Percentiles rank a stretch among this genome's conserved stretches.
Evolutionary conservation across 2,888 invertebrate genomes (phyloP).

Genomic region (Drosophila formosana): DNA sequence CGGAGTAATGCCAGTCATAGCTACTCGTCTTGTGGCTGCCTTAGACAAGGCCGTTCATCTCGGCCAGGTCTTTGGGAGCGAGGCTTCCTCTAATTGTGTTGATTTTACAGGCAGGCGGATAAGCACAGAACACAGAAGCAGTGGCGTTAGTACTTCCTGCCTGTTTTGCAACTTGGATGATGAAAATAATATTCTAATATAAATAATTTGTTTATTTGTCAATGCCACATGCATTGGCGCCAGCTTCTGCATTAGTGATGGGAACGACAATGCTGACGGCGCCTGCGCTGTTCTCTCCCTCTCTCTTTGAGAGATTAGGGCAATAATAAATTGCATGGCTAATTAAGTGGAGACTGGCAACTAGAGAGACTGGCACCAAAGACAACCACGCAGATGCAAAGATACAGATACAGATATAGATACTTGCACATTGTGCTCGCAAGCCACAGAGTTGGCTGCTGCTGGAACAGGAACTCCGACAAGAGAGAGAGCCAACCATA

Average conservation of each 20-base stretch:
- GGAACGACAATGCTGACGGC: background rate
- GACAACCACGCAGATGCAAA: slow-evolving; percentile 77
- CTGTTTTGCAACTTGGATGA: slow-evolving; percentile 20
- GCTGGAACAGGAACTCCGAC: slow-evolving; percentile 14
- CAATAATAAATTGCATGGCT: slow-evolving; percentile 77
- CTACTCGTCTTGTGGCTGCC: slow-evolving; percentile 15
- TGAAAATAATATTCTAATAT: slow-evolving; percentile 68
- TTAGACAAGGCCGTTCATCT: slow-evolving; percentile 32
- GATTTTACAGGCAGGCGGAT: slow-evolving; percentile 60
- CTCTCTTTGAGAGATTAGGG: slow-evolving; percentile 58
- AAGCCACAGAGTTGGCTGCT: slow-evolving; percentile 61
- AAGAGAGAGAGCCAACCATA: slow-evolving; percentile 41
- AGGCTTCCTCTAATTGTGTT: slow-evolving; percentile 56
- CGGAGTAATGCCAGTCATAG: slow-evolving; percentile 47
- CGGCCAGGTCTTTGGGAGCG: slow-evolving; percentile 3
- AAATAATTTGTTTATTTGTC: slow-evolving; percentile 77
- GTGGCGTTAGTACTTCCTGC: slow-evolving; percentile 29
- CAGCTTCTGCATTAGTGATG: slow-evolving; percentile 5
- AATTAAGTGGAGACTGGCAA: slow-evolving; percentile 67
- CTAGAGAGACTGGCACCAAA: slow-evolving; percentile 16
- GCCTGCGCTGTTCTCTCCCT: slow-evolving; percentile 26
- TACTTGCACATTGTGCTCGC: slow-evolving; percentile 31
- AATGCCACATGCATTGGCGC: slow-evolving; percentile 64
- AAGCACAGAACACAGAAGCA: slow-evolving; percentile 19
- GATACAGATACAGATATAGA: slow-evolving; percentile 53